Evolutionary conservation across 1,140 invertebrate genomes (phyloP).

Genomic region (Lasioglossum albipes): DNA sequence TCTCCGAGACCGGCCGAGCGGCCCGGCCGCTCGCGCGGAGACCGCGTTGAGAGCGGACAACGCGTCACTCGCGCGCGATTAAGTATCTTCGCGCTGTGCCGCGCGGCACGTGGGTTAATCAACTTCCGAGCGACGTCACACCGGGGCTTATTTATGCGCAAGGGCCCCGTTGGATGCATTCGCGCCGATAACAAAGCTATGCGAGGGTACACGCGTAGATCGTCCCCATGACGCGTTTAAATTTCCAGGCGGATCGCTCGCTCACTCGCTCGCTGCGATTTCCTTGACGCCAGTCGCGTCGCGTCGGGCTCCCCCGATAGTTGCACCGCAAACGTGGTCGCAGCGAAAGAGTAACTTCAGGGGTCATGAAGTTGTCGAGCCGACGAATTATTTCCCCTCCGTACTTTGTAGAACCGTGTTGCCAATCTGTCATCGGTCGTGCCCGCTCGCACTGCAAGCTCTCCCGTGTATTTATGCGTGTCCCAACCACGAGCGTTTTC

Average conservation of each 20-base stretch:
- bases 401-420: conserved; percentile 46
- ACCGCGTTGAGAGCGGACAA: background rate
- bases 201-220: conserved; percentile 29
- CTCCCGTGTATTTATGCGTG: conserved; percentile 39
- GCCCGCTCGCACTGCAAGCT: conserved; percentile 1
- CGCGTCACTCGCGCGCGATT: conserved; percentile 7
- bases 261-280: conserved; percentile 9
- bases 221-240: conserved; percentile 33
- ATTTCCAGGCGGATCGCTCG: conserved; percentile 18
- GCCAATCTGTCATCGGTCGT: conserved; percentile 62
- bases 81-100: conserved; percentile 18
- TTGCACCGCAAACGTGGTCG: conserved; percentile 48
- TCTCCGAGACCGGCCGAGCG: no score
- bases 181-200: conserved; percentile 59
- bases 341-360: conserved; percentile 40
- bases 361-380: conserved; percentile 58
- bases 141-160: conserved; percentile 40
- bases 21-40: no score
- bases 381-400: conserved; percentile 57
- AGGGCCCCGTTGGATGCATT: conserved; percentile 36
- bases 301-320: conserved; percentile 14
- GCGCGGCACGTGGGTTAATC: conserved; percentile 41
- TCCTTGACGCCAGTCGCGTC: conserved; percentile 34
- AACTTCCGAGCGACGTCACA: conserved; percentile 40
- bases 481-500: background rate